Conservation (phyloP, 2,113 vertebrate species). For the Xenopus laevis region DNA sequence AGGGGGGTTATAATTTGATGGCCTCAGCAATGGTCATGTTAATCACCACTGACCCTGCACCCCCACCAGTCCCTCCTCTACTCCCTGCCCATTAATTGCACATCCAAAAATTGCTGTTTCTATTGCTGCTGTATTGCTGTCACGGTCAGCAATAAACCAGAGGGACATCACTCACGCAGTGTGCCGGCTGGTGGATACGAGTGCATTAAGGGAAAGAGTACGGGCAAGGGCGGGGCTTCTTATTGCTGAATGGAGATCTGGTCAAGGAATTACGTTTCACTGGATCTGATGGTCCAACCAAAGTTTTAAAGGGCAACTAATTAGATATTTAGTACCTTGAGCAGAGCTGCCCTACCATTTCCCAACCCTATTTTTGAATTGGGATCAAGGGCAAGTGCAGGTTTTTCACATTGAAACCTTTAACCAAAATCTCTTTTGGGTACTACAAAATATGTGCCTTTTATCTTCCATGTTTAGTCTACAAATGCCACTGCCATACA, state of each 20-base stretch:
- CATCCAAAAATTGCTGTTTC: slow-evolving; percentile 30
- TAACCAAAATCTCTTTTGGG: too few species aligned
- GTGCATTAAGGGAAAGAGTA: not conserved
- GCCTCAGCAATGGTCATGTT: slow-evolving; percentile 39
- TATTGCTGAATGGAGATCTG: not conserved
- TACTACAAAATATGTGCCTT: too few species aligned
- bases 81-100: slow-evolving; percentile 25
- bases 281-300: too few species aligned
- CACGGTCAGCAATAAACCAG: slow-evolving; percentile 8
- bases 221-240: not conserved
- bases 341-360: too few species aligned
- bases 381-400: too few species aligned
- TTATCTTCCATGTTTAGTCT: too few species aligned
- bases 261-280: too few species aligned
- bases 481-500: too few species aligned
- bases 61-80: slow-evolving; percentile 5
- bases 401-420: too few species aligned
- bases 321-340: too few species aligned
- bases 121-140: not conserved
- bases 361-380: too few species aligned
- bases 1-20: slow-evolving; percentile 35
- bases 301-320: too few species aligned
- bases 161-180: not conserved
- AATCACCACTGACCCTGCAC: slow-evolving; percentile 10
- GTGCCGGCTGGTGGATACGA: not conserved